Evolutionary conservation across 2,113 vertebrate genomes (phyloP).

Genomic region (Stigmatopora argus): DNA sequence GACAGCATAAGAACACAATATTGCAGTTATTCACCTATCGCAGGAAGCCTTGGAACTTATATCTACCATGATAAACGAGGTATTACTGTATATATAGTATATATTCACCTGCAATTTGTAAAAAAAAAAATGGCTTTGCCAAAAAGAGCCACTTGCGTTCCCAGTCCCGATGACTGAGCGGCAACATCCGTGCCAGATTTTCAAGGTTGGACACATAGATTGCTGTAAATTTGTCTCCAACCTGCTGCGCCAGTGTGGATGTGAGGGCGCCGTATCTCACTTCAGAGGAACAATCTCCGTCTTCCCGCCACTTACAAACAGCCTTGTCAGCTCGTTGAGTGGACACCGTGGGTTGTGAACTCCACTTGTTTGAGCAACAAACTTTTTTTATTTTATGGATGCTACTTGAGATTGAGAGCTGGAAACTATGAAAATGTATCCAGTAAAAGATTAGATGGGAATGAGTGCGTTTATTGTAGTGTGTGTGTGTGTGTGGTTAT

Average conservation of each 20-base stretch:
- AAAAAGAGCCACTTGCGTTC: slow-evolving; percentile 30
- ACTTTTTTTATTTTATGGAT: background rate
- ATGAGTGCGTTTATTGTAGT: too few species aligned
- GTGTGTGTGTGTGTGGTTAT: too few species aligned
- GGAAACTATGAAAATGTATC: background rate
- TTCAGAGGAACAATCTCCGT: slow-evolving; percentile 9
- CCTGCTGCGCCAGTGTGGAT: slow-evolving; percentile 4
- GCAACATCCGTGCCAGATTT: slow-evolving; percentile 28
- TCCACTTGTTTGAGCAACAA: slow-evolving; percentile 4
- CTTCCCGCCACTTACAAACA: slow-evolving; percentile 7
- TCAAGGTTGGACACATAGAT: slow-evolving; percentile 56
- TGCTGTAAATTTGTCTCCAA: slow-evolving; percentile 42
- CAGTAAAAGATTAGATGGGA: background rate
- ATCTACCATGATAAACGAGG: too few species aligned
- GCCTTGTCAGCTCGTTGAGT: slow-evolving; percentile 6
- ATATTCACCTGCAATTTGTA: background rate
- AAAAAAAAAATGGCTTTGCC: slow-evolving; percentile 17
- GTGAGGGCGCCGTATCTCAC: slow-evolving; percentile 27
- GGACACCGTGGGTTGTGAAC: slow-evolving; percentile 16
- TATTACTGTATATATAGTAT: too few species aligned
- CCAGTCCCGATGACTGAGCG: slow-evolving; percentile 31
- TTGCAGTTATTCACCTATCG: too few species aligned
- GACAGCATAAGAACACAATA: too few species aligned
- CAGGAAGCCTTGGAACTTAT: too few species aligned
- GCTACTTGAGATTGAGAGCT: background rate